Base-by-base conservation (phyloP, 2,888 invertebrate species). In the Andrena trimmerana region DNA sequence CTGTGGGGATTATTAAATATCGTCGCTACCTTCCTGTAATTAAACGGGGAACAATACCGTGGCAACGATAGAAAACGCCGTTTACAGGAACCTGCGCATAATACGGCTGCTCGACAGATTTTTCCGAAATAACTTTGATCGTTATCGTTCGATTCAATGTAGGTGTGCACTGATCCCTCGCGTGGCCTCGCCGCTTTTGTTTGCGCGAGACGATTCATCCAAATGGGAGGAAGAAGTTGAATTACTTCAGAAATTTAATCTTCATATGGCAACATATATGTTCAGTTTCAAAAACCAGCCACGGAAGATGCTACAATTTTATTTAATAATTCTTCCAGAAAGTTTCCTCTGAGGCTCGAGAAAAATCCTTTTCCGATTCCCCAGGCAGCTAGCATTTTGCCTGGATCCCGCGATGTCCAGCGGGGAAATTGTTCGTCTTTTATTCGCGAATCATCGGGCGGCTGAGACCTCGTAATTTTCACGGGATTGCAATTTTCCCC, bases 401-500 rank as follows among this genome's bases (percentile, higher is more conserved):
- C 24, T n/a, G 31, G n/a, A 33, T 62, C n/a, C n/a, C 4, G n/a
- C 20, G 36, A 33, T 2, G 31, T 62, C 31, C 60, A 33, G 10
- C 20, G 10, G 42, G 20, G 13, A 67, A 33, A 50, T 29, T 6
- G 29, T 52, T 62, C 52, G 48, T 48, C 63, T 77, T 63, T 79
- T 69, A 50, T 54, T 54, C 54, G 29, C 66, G 65, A 52, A 66
- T 74, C 65, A 75, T 78, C 42, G 63, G 13, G 50, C 60, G 7
- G 65, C 54, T 57, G 16, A 36, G 59, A 27, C 65, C 73, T 81
- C 74, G 81, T 81, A 81, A 80, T 82, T 82, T 75, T 27, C 75
- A 48, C 54, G 60, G 33, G 72, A 69, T 52, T 80, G 86, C 78
- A 84, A 87, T 84, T 86, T 87, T 69, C 73, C 60, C 52, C 50